Percentiles rank a stretch among this genome's conserved stretches.
phyloP scores from a whole-genome alignment of 2,797 vertebrate species.

The Xenops minutus region DNA sequence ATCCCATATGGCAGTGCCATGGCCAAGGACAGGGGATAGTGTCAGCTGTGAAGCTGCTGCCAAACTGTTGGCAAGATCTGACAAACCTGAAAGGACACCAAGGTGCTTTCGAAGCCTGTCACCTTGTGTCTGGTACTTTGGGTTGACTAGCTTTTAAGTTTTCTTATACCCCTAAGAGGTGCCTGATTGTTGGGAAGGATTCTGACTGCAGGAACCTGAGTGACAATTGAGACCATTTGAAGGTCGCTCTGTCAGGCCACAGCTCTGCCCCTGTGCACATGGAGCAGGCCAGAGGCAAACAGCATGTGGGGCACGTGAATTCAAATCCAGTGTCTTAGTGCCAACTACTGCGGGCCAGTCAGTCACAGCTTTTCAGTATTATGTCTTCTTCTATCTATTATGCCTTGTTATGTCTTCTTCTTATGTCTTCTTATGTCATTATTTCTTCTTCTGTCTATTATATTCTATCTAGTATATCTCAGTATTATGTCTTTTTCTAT shows the following conservation, averaged over 20 bases:
- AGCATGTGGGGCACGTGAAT: neutral
- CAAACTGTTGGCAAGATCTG: neutral
- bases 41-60: neutral
- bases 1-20: neutral
- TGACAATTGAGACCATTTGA: neutral
- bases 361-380: rapidly evolving
- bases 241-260: neutral
- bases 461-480: no score
- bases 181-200: neutral
- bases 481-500: neutral
- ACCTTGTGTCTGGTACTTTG: neutral
- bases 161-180: no score
- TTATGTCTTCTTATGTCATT: no score
- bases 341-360: neutral
- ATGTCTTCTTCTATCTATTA: neutral
- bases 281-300: neutral
- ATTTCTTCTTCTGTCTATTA: neutral
- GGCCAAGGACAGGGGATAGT: neutral
- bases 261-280: neutral
- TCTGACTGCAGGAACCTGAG: neutral
- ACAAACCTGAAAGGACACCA: rapidly evolving
- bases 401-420: no score
- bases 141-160: neutral
- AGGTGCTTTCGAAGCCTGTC: neutral
- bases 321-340: neutral